Conservation (phyloP, 2,888 invertebrate species). For the Seira sanloemensis region DNA sequence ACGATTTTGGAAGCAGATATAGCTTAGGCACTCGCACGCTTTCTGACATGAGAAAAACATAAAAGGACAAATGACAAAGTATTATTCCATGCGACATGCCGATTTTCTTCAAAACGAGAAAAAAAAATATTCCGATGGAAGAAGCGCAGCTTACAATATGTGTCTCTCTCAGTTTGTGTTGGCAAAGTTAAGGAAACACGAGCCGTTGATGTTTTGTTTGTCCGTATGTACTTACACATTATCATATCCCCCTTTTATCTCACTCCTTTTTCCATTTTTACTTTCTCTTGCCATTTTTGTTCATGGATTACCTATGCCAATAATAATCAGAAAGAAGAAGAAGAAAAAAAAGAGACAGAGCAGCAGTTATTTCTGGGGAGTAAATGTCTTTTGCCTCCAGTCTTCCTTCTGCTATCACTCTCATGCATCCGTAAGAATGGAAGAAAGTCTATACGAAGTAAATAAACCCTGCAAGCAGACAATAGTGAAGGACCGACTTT, state of each 20-base stretch:
- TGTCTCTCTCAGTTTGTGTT: neutral
- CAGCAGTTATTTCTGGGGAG: neutral
- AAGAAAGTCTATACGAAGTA: too few relatives aligned
- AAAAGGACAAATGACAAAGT: neutral
- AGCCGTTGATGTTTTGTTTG: neutral
- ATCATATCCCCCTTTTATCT: neutral
- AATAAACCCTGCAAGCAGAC: too few relatives aligned
- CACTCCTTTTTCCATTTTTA: neutral
- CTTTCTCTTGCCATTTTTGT: neutral
- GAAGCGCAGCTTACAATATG: neutral
- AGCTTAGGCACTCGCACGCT: conserved; percentile 6
- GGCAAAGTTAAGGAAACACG: neutral
- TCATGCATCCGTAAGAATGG: neutral
- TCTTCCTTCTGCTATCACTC: neutral
- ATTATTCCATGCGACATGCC: neutral
- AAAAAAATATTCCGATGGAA: neutral
- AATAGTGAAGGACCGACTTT: too few relatives aligned
- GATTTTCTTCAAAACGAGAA: neutral
- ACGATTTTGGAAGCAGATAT: conserved; percentile 1
- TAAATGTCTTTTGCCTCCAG: neutral
- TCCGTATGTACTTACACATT: neutral
- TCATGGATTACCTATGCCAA: neutral
- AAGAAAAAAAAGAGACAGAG: too few relatives aligned
- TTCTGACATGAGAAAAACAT: neutral
- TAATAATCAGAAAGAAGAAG: conserved; percentile 17